A percentile compares a stretch with the other conserved stretches of the same genome.
phyloP scores from a whole-genome alignment of 2,888 invertebrate genomes.

The Masnerella sp. region DNA sequence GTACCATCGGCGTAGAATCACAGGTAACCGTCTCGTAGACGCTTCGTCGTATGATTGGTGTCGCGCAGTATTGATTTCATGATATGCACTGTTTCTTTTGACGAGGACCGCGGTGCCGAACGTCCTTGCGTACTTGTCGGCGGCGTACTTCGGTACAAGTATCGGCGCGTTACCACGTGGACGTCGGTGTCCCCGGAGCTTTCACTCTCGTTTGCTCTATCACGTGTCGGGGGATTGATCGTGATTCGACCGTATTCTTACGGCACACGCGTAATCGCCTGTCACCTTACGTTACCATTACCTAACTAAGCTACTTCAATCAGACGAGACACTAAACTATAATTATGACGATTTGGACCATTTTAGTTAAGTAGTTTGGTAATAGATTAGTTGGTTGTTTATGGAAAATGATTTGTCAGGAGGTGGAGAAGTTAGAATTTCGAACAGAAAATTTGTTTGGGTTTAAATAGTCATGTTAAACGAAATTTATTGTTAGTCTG shows the following conservation, averaged over 20 bases:
- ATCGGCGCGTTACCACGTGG: conserved; percentile 43
- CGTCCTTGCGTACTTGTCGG: conserved; percentile 49
- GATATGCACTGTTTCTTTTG: conserved; percentile 34
- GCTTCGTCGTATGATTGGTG: conserved; percentile 29
- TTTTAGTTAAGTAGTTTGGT: too few relatives aligned
- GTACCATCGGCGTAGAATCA: conserved; percentile 20
- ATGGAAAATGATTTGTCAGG: too few relatives aligned
- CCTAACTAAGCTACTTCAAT: conserved; percentile 17
- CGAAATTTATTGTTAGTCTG: too few relatives aligned
- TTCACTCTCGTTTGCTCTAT: conserved; percentile 49
- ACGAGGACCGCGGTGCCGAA: conserved; percentile 30
- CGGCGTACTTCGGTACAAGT: conserved; percentile 32
- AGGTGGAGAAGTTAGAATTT: too few relatives aligned
- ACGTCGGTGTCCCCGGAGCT: conserved; percentile 32
- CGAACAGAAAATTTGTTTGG: too few relatives aligned
- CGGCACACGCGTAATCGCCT: conserved; percentile 31
- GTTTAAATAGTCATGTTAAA: too few relatives aligned
- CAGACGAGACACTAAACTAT: too few relatives aligned
- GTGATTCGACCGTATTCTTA: conserved; percentile 47
- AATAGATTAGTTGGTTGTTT: too few relatives aligned
- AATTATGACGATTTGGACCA: too few relatives aligned
- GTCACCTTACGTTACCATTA: conserved; percentile 41
- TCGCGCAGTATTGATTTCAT: conserved; percentile 36
- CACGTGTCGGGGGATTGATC: conserved; percentile 44
- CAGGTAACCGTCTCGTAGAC: neutral